These are phyloP conservation scores for Pardalotus punctatus DNA, from an alignment of 2,113 vertebrate species.

Conservation along the genomic window DNA sequence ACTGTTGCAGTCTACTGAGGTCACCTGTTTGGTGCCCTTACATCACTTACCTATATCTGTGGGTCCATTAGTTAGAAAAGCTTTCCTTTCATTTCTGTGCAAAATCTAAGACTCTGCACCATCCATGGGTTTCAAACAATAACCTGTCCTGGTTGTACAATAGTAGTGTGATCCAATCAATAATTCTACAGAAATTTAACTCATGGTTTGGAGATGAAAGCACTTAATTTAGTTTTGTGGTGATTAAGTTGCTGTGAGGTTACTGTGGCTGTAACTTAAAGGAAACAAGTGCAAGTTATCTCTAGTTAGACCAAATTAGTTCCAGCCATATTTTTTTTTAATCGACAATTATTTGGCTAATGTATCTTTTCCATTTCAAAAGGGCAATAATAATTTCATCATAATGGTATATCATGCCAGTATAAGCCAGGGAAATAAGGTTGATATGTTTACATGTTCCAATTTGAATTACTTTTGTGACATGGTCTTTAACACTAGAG, in stretches of 20 bases:
- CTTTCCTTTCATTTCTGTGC: not conserved
- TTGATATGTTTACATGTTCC: not conserved
- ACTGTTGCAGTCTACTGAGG: not conserved
- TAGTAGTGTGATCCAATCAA: not conserved
- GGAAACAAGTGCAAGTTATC: not conserved
- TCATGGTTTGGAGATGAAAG: not conserved
- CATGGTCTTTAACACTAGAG: not conserved
- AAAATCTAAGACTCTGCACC: not conserved
- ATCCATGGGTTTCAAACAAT: not conserved
- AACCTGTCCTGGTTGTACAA: not conserved
- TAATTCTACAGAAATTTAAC: not conserved
- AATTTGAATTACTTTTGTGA: not conserved
- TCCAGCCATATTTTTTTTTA: not conserved
- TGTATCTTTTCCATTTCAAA: not conserved
- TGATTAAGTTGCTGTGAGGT: not conserved
- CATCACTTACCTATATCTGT: not conserved
- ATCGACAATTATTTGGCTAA: not conserved
- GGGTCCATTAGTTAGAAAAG: not conserved
- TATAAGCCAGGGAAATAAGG: not conserved
- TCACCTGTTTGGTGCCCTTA: not conserved
- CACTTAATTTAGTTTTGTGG: not conserved
- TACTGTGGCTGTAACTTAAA: not conserved
- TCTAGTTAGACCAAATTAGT: not conserved
- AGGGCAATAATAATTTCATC: not conserved
- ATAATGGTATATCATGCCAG: not conserved